Evolutionary conservation across 1,140 invertebrate genomes (phyloP).

Genomic region (Drosophila sucinea): DNA sequence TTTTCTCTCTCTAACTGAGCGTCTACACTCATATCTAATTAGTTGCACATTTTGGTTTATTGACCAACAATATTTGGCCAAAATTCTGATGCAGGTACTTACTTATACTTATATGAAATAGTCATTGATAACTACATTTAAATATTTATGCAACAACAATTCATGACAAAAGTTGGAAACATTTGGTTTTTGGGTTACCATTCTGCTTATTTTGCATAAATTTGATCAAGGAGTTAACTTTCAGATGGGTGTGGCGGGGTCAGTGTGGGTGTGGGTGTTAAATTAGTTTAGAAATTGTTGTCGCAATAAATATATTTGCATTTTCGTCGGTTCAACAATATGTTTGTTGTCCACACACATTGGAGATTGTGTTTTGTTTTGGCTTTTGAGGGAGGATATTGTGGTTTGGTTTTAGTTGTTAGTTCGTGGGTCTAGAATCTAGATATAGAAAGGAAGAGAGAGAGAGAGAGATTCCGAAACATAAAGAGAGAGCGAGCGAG

Average conservation of each 20-base stretch:
- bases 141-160: slow-evolving; percentile 10
- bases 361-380: slow-evolving; percentile 3
- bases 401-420: slow-evolving; percentile 1
- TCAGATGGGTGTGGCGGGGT: slow-evolving; percentile 6
- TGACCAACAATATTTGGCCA: background rate
- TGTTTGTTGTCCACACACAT: slow-evolving; percentile 32
- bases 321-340: slow-evolving; percentile 51
- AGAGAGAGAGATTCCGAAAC: background rate
- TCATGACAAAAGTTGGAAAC: slow-evolving; percentile 56
- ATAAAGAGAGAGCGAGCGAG: background rate
- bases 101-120: slow-evolving; percentile 1
- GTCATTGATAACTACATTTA: slow-evolving; percentile 5
- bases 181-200: slow-evolving; percentile 49
- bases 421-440: background rate
- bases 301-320: slow-evolving; percentile 70
- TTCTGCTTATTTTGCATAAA: slow-evolving; percentile 60
- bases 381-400: slow-evolving; percentile 4
- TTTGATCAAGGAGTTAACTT: slow-evolving; percentile 29
- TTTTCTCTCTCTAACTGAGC: background rate
- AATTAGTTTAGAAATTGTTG: slow-evolving; percentile 74
- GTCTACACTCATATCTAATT: background rate
- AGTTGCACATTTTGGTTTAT: slow-evolving; percentile 11
- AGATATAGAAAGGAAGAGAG: background rate
- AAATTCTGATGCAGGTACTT: background rate
- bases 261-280: slow-evolving; percentile 31